Evolutionary conservation across 1,140 invertebrate genomes (phyloP), one percentile per base, ranked within the genome.

Genomic region (Eupristina koningsbergeri): DNA sequence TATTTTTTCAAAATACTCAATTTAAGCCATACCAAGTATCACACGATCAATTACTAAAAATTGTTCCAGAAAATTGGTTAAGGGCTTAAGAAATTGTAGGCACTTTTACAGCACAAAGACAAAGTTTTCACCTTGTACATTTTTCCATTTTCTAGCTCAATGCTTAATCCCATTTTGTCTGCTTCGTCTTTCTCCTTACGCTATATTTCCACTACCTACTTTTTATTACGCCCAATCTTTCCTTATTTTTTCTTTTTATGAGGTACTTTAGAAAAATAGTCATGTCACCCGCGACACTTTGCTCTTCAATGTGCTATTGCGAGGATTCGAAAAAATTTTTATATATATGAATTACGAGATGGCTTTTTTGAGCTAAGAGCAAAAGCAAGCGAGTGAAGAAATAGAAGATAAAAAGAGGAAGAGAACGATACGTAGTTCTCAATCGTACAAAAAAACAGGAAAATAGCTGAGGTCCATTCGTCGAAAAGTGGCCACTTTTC

Each of bases 401-500:
- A 26, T 19, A 41, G 36, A 67, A 34, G n/a, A 50, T 47, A n/a
- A 45, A 31, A 79, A 64, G 31, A n/a, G 8, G 53, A 83, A 26
- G 8, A 67, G 77, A 69, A 76, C 74, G 63, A 77, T 73, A 83
- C 58, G 53, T 77, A 80, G 29, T 58, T 76, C 34, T 67, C 39
- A 50, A 84, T 73, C 15, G 78, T 11, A 26, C 67, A 69, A 80
- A 78, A 64, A 78, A 13, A 58, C 69, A 61, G 58, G 69, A 84
- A 84, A 84, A 84, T 84, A 75, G 77, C 69, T 39, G 77, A 29
- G 71, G 61, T 53, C 77, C 39, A 75, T 84, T 84, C 39, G 69
- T 6, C 53, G 71, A 80, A 84, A 84, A 80, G 83, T 84, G 83
- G 69, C 77, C 77, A 84, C 77, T 84, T 80, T 84, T 75, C 58